A percentile compares a stretch with the other conserved stretches of the same genome.
phyloP scores from a whole-genome alignment of 2,888 invertebrate genomes.

The Scaptodrosophila latifasciaeformis region DNA sequence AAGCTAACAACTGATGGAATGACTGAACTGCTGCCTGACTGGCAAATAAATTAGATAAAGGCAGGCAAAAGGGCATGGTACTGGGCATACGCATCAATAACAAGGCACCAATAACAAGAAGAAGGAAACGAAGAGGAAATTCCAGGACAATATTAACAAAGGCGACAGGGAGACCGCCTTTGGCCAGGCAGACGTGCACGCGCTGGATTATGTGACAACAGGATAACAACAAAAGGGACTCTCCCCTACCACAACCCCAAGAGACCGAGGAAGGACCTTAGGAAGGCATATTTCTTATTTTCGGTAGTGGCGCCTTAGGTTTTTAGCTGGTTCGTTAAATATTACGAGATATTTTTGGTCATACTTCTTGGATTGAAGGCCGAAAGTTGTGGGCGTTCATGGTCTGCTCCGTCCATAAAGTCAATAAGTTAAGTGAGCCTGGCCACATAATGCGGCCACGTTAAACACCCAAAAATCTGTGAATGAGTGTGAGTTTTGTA shows the following conservation, averaged over 20 bases:
- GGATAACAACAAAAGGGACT: conserved; percentile 22
- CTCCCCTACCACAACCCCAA: conserved; percentile 14
- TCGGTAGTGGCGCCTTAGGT: conserved; percentile 51
- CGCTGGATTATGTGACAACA: conserved; percentile 43
- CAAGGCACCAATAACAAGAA: too few species aligned
- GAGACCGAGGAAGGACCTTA: conserved; percentile 34
- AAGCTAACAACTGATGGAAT: conserved; percentile 31
- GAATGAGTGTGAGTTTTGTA: too few species aligned
- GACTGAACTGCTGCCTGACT: conserved; percentile 8
- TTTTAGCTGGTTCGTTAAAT: conserved; percentile 68
- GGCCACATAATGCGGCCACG: conserved; percentile 28
- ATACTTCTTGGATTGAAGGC: conserved; percentile 1
- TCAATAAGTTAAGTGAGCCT: conserved; percentile 68
- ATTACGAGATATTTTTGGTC: conserved; percentile 48
- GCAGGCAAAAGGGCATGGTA: conserved; percentile 49
- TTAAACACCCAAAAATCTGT: conserved; percentile 38
- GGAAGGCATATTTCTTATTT: conserved; percentile 45
- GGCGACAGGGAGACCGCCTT: conserved; percentile 56
- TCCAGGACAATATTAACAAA: conserved; percentile 13
- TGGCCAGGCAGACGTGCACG: conserved; percentile 45
- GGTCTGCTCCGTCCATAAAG: too few species aligned
- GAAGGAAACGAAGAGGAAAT: too few species aligned
- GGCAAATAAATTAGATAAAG: conserved; percentile 67
- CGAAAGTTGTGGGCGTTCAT: conserved; percentile 7
- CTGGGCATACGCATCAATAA: conserved; percentile 16